Evolutionary conservation across 2,888 invertebrate genomes (phyloP).

Genomic region (Hypomecis atomaria): DNA sequence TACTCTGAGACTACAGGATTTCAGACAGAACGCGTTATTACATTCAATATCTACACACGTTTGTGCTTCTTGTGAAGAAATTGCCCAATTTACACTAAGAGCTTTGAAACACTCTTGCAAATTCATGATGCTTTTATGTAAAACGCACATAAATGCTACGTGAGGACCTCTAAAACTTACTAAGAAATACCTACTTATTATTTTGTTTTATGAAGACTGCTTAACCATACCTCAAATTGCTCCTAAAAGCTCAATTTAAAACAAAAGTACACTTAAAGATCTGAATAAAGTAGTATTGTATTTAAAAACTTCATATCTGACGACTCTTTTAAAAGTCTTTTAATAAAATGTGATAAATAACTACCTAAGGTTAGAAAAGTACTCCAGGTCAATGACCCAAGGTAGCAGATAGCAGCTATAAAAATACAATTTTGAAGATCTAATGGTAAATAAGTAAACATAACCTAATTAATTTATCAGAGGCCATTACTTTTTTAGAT

Average conservation of each 20-base stretch:
- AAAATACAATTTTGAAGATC: too few relatives aligned
- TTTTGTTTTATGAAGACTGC: background rate
- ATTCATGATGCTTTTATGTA: constrained; percentile 33
- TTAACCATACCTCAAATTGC: constrained; percentile 5
- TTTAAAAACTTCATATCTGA: background rate
- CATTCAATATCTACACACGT: constrained; percentile 1
- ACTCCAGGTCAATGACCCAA: too few relatives aligned
- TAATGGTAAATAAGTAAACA: too few relatives aligned
- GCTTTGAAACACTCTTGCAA: constrained; percentile 26
- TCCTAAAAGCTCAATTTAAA: constrained; percentile 3
- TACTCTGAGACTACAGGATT: background rate
- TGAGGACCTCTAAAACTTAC: constrained; percentile 6
- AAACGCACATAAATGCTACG: constrained; percentile 19
- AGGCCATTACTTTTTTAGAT: too few relatives aligned
- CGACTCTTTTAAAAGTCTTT: background rate
- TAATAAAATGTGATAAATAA: background rate
- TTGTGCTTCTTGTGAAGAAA: constrained; percentile 10
- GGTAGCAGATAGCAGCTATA: too few relatives aligned
- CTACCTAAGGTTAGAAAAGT: too few relatives aligned
- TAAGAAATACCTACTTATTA: constrained; percentile 1
- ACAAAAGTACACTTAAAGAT: constrained; percentile 6
- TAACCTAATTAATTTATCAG: too few relatives aligned
- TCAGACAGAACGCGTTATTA: background rate
- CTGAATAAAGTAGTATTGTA: background rate
- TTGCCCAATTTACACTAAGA: constrained; percentile 27